These are phyloP conservation scores for Psilanteris sp. DNA, from an alignment of 1,140 invertebrate species.

Conservation along the genomic window DNA sequence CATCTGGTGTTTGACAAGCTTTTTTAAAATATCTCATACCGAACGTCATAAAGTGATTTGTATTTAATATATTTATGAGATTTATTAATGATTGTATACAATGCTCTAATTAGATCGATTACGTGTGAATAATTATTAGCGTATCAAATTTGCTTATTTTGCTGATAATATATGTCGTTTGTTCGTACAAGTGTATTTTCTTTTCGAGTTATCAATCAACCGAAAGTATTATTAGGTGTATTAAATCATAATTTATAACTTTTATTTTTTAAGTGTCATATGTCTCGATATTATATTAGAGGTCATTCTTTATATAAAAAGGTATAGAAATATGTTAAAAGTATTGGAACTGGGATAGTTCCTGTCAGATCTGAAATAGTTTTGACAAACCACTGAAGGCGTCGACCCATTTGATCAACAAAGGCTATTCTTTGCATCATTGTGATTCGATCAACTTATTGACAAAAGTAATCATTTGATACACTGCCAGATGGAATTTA, in stretches of 20 bases:
- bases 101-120: neutral
- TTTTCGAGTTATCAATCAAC: neutral
- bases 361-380: constrained; percentile 13
- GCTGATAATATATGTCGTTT: neutral
- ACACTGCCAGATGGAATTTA: neutral
- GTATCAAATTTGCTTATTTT: constrained; percentile 14
- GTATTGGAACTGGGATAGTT: constrained; percentile 7
- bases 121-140: constrained; percentile 9
- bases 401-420: constrained; percentile 13
- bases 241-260: constrained; percentile 12
- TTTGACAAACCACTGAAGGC: constrained; percentile 10
- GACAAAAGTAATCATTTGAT: neutral
- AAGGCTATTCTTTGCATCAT: neutral
- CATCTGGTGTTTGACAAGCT: neutral
- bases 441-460: constrained; percentile 1
- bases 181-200: constrained; percentile 1
- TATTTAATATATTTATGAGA: constrained; percentile 7
- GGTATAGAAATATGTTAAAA: constrained; percentile 4
- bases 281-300: constrained; percentile 14
- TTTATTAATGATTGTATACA: constrained; percentile 14
- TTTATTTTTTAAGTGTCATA: constrained; percentile 11
- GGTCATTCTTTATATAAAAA: neutral
- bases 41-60: constrained; percentile 11
- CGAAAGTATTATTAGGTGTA: neutral
- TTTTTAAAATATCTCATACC: neutral